Base-by-base conservation (phyloP, 2,113 vertebrate genomes). In the Psephotus haematonotus region DNA sequence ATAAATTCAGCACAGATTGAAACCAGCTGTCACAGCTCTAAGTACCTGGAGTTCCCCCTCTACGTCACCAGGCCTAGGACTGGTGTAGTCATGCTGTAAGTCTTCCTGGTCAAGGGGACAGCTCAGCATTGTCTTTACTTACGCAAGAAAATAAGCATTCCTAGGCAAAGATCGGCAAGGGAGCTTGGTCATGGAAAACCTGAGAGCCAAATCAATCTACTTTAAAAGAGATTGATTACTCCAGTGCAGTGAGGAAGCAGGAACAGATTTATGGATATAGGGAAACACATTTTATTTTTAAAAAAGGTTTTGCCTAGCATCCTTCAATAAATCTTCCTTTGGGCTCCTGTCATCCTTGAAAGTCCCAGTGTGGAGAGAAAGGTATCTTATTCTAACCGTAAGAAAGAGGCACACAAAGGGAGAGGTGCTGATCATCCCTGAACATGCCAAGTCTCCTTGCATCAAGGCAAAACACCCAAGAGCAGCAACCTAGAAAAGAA, bases 51-150 rank as follows among this genome's bases (percentile, higher is more conserved):
- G 44, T 23, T 82, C 41, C 67, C 41, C 11, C 25, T 85, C 49
- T 49, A 11, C 2, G 1, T 44, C 49, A n/a, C 47, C 81, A 82
- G 81, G 49, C 29, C 33, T 47, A 55, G 74, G 81, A 44, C 44
- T 0, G 53, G 23, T 49, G 33, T 35, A 63, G 55, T 70, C 2
- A 2, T 65, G 7, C 72, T 5, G 0, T n/a, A 59, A 70, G 72
- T 82, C 59, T 62, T 44, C 8, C 39, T 16, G 53, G 53, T 76
- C 39, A 24, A 78, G 77, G 84, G 67, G 49, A 93, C 44, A 86
- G 78, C 70, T 95, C 92, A 94, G 87, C 71, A 53, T 47, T 82
- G 84, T 86, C 67, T 92, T 94, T 94, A 78, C 81, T 84, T 90
- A 65, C 35, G 57, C 28, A 25, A 62, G 59, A 13, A 86, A 91